Evolutionary conservation across 2,888 invertebrate genomes (phyloP), one percentile per base, ranked within the genome.

Genomic region (Mongoloraphidia duomilia): DNA sequence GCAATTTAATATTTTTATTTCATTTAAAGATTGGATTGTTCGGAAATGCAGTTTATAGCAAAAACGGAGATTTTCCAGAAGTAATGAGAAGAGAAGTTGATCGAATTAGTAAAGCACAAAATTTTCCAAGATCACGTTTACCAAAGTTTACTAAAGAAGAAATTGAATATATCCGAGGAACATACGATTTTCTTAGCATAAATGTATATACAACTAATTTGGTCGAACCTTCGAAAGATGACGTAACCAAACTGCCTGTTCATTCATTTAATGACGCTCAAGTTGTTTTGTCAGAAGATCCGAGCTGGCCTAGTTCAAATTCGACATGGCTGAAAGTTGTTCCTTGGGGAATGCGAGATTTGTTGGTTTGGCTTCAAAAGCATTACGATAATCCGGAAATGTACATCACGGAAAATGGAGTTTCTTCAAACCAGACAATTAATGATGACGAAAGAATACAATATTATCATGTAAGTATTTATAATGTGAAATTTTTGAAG

Each of bases 301-400:
- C 72, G 1, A 68, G 67, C 2, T 83, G 82, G 83, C 73, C 75
- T 36, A 69, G 70, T 11, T 72, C 73, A 38, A 77, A 74, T n/a
- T 75, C 77, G 1, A 60, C 63, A 3, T 80, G 80, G 80, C 64
- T 80, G 26, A 75, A 72, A 70, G 79, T 76, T 34, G 76, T 76
- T 5, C 82, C 83, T 1, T 75, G 76, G 70, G 82, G 82, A 13
- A 74, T 84, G 61, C 71, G 78, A 46, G 75, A 76, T 55, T 61
- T 77, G 3, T 59, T 84, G 13, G 77, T 76, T 63, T 81, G 78
- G 75, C 68, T 82, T 12, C 74, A 72, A 55, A 63, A 65, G 43
- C 70, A 71, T 14, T 82, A 79, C 64, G 63, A 72, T 55, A 77
- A 78, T 60, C 76, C 77, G 0, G 58, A 68, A 9, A 67, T 78